These are phyloP conservation scores for Bergia puertoricense DNA, from an alignment of 92 coral and sea anemone genomes.

Conservation along the genomic window DNA sequence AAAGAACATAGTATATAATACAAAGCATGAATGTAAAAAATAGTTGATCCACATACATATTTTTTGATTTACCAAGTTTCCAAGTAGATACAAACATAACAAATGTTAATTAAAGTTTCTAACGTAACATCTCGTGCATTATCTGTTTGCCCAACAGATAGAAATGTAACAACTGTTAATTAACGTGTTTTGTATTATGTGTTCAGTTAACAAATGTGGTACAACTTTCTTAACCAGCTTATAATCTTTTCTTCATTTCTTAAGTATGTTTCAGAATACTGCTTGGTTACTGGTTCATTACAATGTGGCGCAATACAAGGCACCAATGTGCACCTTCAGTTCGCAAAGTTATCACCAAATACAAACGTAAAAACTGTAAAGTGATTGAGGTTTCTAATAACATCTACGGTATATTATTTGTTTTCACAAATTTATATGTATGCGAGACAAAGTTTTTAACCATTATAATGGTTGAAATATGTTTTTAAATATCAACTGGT, in stretches of 20 bases:
- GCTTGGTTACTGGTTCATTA: too few relatives aligned
- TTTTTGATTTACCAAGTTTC: background rate
- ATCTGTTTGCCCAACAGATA: background rate
- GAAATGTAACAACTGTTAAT: background rate
- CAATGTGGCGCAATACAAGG: too few relatives aligned
- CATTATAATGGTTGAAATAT: too few relatives aligned
- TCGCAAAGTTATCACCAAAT: background rate
- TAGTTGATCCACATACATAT: background rate
- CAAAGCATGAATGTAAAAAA: background rate
- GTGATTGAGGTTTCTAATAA: too few relatives aligned
- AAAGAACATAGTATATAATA: background rate
- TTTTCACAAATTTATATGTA: too few relatives aligned
- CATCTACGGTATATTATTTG: too few relatives aligned
- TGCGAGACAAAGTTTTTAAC: too few relatives aligned
- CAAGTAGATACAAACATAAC: constrained; percentile 1
- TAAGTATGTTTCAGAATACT: background rate
- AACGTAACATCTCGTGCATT: background rate
- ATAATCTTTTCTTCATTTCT: constrained; percentile 7
- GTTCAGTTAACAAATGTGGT: background rate
- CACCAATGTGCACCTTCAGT: background rate
- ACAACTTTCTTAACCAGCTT: background rate
- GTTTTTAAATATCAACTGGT: too few relatives aligned
- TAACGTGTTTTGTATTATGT: background rate
- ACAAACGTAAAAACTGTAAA: too few relatives aligned
- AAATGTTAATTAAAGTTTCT: background rate